phyloP scores from a whole-genome alignment of 37 sponge, comb jelly and placozoan genomes.

The Crambe crambe region DNA sequence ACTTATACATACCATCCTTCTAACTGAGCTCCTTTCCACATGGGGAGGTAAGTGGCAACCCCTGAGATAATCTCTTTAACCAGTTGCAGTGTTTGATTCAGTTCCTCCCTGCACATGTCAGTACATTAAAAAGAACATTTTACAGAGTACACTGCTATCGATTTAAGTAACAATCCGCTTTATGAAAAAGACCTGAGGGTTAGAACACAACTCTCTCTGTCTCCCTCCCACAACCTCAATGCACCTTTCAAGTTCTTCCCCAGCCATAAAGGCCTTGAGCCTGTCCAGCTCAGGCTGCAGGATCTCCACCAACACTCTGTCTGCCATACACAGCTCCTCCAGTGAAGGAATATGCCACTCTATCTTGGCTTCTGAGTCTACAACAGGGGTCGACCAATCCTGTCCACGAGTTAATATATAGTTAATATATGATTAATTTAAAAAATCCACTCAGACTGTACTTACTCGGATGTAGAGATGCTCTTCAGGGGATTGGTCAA shows the following conservation, averaged over 20 bases:
- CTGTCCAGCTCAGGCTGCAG: constrained; percentile 67
- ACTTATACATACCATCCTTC: constrained; percentile 56
- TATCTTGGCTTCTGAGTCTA: constrained; percentile 37
- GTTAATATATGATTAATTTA: neutral
- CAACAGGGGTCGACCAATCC: constrained; percentile 72
- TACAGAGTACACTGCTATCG: too few relatives aligned
- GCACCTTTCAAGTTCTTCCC: constrained; percentile 41
- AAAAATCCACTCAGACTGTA: neutral
- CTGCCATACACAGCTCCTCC: constrained; percentile 59
- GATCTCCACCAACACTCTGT: constrained; percentile 62
- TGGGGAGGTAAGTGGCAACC: constrained; percentile 51
- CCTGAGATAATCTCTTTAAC: constrained; percentile 38
- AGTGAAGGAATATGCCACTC: constrained; percentile 73
- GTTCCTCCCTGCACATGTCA: constrained; percentile 44
- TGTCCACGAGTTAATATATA: neutral
- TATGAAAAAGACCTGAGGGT: too few relatives aligned
- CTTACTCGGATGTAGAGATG: constrained; percentile 75
- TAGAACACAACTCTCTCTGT: too few relatives aligned
- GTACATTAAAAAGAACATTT: too few relatives aligned
- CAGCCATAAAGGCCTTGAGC: constrained; percentile 43
- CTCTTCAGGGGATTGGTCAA: constrained; percentile 37
- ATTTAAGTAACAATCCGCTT: too few relatives aligned
- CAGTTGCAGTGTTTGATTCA: constrained; percentile 39
- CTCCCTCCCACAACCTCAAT: neutral
- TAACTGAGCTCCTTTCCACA: constrained; percentile 46